phyloP scores from a whole-genome alignment of 2,888 invertebrate species.

The Xylota segnis region DNA sequence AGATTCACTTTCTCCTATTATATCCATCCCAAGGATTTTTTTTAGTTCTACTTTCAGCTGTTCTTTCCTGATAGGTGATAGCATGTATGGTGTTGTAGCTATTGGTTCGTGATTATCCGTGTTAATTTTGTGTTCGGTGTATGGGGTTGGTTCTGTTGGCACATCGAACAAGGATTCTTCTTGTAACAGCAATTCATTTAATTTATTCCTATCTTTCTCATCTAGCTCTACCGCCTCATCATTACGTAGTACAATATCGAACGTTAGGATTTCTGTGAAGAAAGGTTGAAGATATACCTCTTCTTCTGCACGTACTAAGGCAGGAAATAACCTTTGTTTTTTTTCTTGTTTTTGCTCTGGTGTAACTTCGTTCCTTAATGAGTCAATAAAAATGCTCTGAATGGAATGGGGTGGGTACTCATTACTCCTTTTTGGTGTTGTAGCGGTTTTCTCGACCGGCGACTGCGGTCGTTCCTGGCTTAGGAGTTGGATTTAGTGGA shows the following conservation, averaged over 20 bases:
- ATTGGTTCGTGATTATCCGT: conserved; percentile 80
- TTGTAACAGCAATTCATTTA: not conserved
- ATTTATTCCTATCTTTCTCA: not conserved
- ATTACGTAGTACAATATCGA: not conserved
- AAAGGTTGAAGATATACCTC: not conserved
- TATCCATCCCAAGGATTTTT: conserved; percentile 78
- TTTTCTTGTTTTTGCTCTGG: not conserved
- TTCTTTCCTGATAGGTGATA: conserved; percentile 74
- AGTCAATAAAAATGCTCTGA: not conserved
- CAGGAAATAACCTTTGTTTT: not conserved
- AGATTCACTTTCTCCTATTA: conserved; percentile 68
- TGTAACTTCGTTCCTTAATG: conserved; percentile 4
- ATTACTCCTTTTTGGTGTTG: not conserved
- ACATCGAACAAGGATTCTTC: not conserved
- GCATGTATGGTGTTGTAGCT: conserved; percentile 80
- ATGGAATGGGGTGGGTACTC: conserved; percentile 17
- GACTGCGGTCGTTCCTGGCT: not conserved
- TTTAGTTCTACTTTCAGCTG: conserved; percentile 75
- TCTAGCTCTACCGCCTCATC: conserved; percentile 1
- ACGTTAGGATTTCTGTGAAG: not conserved
- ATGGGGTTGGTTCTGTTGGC: conserved; percentile 3
- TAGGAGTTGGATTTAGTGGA: too few species aligned
- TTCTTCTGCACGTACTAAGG: not conserved
- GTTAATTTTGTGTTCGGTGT: conserved; percentile 78
- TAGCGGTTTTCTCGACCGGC: too few species aligned